These are phyloP conservation scores for Lasioglossum oenotherae DNA, from an alignment of 2,888 invertebrate species.

Conservation along the genomic window DNA sequence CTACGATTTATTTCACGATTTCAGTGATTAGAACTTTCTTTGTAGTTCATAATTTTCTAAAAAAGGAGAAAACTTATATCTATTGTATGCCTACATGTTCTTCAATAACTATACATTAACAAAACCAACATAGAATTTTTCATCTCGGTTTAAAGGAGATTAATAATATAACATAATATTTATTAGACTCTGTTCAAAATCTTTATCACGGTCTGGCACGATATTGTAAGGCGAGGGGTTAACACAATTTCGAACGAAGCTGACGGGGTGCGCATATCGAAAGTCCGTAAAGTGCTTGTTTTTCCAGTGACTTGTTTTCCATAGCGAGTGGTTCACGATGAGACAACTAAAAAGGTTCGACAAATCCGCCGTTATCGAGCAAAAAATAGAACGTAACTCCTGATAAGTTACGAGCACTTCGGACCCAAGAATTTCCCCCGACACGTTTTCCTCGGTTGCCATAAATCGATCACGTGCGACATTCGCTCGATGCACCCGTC, in stretches of 20 bases:
- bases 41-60: too few species aligned
- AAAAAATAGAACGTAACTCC: background rate
- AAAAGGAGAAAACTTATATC: too few species aligned
- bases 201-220: too few species aligned
- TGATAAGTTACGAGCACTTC: constrained; percentile 5
- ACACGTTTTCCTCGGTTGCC: constrained; percentile 12
- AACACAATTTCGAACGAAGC: background rate
- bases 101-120: too few species aligned
- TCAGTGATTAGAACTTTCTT: too few species aligned
- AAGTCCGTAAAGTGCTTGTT: background rate
- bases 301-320: background rate
- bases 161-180: too few species aligned
- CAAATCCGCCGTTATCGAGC: constrained; percentile 1
- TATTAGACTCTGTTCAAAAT: too few species aligned
- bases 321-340: background rate
- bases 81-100: too few species aligned
- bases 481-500: constrained; percentile 21
- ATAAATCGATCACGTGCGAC: constrained; percentile 6
- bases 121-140: too few species aligned
- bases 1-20: too few species aligned
- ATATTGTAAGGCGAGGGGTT: too few species aligned
- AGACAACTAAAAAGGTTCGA: background rate
- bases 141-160: too few species aligned
- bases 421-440: constrained; percentile 6
- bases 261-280: background rate